Conservation (phyloP, 2,797 vertebrate genomes). For the Sebastolobus alascanus region DNA sequence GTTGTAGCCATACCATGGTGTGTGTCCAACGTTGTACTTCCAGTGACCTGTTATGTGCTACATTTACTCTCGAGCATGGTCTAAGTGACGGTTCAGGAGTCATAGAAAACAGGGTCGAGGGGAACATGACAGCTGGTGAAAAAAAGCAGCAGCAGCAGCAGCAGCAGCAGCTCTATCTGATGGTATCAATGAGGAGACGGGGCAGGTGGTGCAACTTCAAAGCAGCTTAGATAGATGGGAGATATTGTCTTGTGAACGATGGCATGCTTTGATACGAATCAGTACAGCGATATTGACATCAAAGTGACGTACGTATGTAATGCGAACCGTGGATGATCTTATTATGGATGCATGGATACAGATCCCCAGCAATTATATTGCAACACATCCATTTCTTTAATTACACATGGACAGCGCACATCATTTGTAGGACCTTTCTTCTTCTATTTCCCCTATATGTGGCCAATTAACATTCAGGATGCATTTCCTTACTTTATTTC, state of each 20-base stretch:
- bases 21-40: not conserved
- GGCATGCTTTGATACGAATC: constrained; percentile 36
- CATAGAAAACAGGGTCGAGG: constrained; percentile 17
- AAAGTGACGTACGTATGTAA: constrained; percentile 43
- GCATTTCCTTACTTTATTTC: constrained; percentile 24
- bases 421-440: not conserved
- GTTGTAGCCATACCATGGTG: not conserved
- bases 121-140: constrained; percentile 31
- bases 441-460: constrained; percentile 11
- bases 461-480: constrained; percentile 34
- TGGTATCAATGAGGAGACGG: constrained; percentile 35
- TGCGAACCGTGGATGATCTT: constrained; percentile 23
- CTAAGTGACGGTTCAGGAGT: constrained; percentile 44
- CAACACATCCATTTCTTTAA: constrained; percentile 15
- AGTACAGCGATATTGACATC: constrained; percentile 37
- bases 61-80: constrained; percentile 24
- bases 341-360: constrained; percentile 22
- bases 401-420: not conserved
- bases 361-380: constrained; percentile 21
- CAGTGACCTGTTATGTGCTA: constrained; percentile 33
- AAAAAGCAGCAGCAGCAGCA: not conserved
- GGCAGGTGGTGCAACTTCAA: constrained; percentile 59
- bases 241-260: constrained; percentile 43
- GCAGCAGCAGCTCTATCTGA: constrained; percentile 33
- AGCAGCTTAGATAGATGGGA: constrained; percentile 51